Base-by-base conservation (phyloP, 2,797 vertebrate genomes). In the Odontamblyopus rebecca region DNA sequence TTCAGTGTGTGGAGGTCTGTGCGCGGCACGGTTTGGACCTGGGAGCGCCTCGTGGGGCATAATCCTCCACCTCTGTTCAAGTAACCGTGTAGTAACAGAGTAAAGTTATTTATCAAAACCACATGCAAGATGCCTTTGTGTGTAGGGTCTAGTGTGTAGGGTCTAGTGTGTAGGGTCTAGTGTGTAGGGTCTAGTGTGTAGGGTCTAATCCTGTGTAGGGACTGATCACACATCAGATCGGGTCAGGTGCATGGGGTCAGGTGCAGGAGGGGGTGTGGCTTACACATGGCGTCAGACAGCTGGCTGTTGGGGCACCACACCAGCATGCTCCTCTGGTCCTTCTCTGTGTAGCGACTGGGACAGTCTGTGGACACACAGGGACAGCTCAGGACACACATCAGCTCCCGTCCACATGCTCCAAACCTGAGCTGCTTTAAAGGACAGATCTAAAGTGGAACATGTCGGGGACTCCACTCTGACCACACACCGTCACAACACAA, bases 271-370 rank as follows among this genome's bases (percentile, higher is more conserved):
- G 59, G 5, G 13, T 18, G 61, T 1, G 16, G 32, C 96, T 96
- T 94, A 98, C 97, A 84, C 92, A 97, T 98, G 70, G 95, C 93
- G 63, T 96, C 96, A 0, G 97, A 96, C 30, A 98, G 95, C 26
- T 88, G 93, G 76, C 86, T 93, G 85, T 95, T 95, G 44, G 96
- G 97, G n/a, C 96, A 95, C 97, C 96, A 98, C 48, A 98, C 97
- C 77, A 98, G 79, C 97, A 98, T 97, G 83, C 95, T 96, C 89
- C 95, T 95, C 83, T 96, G 91, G 80, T 97, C 96, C 87, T 95
- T 95, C 83, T 95, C 95, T 76, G 85, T 94, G 82, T 93, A 95
- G 65, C 94, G 93, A 0, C 90, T 76, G 0, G 93, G 90, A 76
- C 91, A 93, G 83, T 96, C 96, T 97, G 89, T 12, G 75, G 56